These are phyloP conservation scores for mouse (Mus musculus) DNA, from an alignment of 2,113 vertebrate genomes.

Conservation along the genomic window GRCm39 chr13:64921001-64921500, in stretches of 20 bases:
- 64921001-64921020: not conserved
- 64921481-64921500: not conserved
- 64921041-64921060: not conserved
- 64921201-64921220: not conserved
- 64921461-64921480: not conserved
- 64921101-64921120: not conserved
- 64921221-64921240: not conserved
- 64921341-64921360: not conserved
- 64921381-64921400: not conserved
- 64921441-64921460: conserved; percentile 3
- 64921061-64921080: not conserved
- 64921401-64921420: not conserved
- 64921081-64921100: not conserved
- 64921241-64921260: not conserved
- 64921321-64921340: not conserved
- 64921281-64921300: not conserved
- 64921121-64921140: not conserved
- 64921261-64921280: not conserved
- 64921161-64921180: not conserved
- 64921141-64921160: too few relatives aligned
- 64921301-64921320: not conserved
- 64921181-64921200: not conserved
- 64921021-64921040: not conserved
- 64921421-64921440: not conserved
- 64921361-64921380: not conserved